Conservation (phyloP, 2,113 vertebrate genomes). For the Brachypodius melanocephalos region DNA sequence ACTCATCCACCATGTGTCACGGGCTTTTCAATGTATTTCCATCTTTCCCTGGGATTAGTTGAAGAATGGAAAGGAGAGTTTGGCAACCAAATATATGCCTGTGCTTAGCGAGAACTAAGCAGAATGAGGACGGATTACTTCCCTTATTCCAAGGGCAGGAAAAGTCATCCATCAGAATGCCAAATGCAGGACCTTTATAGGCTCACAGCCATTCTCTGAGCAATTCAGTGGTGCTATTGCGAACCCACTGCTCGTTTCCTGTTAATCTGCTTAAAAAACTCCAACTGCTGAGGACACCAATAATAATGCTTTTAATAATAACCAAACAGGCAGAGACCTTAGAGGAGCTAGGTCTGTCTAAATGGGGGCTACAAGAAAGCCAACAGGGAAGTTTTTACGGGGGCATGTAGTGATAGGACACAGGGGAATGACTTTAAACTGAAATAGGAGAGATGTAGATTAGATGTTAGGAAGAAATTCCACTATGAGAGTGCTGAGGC, state of each 20-base stretch:
- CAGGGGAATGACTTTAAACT: background rate
- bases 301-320: background rate
- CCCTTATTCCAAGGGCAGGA: conserved; percentile 16
- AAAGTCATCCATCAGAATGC: conserved; percentile 34
- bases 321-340: background rate
- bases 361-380: background rate
- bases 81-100: conserved; percentile 27
- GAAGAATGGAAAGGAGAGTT: background rate
- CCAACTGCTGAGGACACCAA: background rate
- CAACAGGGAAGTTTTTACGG: background rate
- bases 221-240: background rate
- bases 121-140: conserved; percentile 44
- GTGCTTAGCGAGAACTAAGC: background rate
- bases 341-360: background rate
- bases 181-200: background rate
- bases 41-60: conserved; percentile 27
- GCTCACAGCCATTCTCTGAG: background rate
- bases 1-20: background rate
- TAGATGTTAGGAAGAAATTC: background rate
- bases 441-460: background rate
- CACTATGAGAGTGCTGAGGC: background rate
- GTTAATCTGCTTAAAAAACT: background rate
- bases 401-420: background rate
- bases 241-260: background rate
- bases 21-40: conserved; percentile 12